Conservation (phyloP, 2,888 invertebrate species). For the Drosophila parthenogenetica region DNA sequence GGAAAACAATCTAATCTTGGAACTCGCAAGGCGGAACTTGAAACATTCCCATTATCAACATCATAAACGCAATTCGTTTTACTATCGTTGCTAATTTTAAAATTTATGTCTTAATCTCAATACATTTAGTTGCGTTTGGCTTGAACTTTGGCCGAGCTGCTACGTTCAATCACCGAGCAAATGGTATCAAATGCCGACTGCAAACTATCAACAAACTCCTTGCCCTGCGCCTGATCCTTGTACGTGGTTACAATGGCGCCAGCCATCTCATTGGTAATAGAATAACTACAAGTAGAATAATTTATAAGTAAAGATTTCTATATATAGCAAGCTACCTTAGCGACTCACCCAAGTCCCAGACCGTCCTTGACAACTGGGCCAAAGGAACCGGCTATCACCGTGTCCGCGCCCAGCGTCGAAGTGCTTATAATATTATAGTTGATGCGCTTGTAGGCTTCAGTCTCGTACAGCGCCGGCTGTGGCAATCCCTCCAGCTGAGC, state of each 20-base stretch:
- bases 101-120: slow-evolving; percentile 3
- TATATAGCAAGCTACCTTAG: background rate
- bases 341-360: slow-evolving; percentile 93
- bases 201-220: slow-evolving; percentile 90
- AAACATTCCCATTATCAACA: slow-evolving; percentile 26
- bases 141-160: slow-evolving; percentile 37
- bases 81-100: slow-evolving; percentile 4
- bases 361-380: slow-evolving; percentile 97
- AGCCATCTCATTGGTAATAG: slow-evolving; percentile 92
- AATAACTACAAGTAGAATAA: slow-evolving; percentile 89
- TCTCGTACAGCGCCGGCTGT: slow-evolving; percentile 87
- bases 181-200: slow-evolving; percentile 91
- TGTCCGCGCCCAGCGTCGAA: slow-evolving; percentile 95
- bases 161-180: slow-evolving; percentile 72
- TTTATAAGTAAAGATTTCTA: background rate
- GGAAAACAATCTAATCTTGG: slow-evolving; percentile 43
- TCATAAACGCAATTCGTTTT: slow-evolving; percentile 1
- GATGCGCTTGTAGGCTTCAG: slow-evolving; percentile 91
- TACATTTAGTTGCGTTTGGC: slow-evolving; percentile 19
- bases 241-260: slow-evolving; percentile 95
- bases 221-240: slow-evolving; percentile 89
- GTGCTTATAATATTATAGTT: slow-evolving; percentile 97
- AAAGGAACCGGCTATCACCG: slow-evolving; percentile 95
- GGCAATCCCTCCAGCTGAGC: slow-evolving; percentile 87
- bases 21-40: slow-evolving; percentile 37